Evolutionary conservation across 2,113 vertebrate species (phyloP), one percentile per base, ranked within the genome.

Genomic region (Lichenostomus cassidix): DNA sequence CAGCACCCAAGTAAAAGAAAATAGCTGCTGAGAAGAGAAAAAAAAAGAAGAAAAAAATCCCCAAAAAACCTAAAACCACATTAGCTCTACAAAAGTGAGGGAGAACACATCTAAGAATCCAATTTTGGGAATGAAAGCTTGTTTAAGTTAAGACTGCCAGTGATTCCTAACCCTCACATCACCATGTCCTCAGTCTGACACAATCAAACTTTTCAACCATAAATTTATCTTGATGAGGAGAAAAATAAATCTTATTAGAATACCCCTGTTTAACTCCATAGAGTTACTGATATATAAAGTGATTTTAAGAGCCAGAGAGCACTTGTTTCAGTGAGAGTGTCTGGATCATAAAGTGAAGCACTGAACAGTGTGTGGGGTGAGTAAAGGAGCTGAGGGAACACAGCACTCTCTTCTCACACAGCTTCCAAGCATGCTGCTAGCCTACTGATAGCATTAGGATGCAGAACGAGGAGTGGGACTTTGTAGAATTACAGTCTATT

Each of bases 321-420:
- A 56, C 78, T 92, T 89, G 33, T 46, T 93, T 77, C 60, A 47
- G 16, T 29, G 59, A 33, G 49, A 29, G 19, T 39, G 5, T 41
- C 33, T 81, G 50, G 15, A 63, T 86, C 25, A 81, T 41, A 53
- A 6, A 74, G 4, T 13, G 35, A 83, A 5, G 39, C 74, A 77
- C 87, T 52, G 4, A 46, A 11, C 4, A n/a, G 17, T 5, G 1
- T 59, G 29, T 2, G 1, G 7, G 6, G 13, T 27, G 4, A 88
- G n/a, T 21, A 25, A 52, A 77, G 56, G 12, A 58, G 28, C 11
- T 46, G 41, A 79, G 23, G 39, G 35, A 31, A 8, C 24, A 24
- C 27, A 52, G 8, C 1, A 0, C 3, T 62, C 6, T 46, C 23
- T 87, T 64, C 35, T 86, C 31, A 27, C 21, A 25, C 27, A 69